Evolutionary conservation across 2,797 vertebrate genomes (phyloP), one percentile per base, ranked within the genome.

Genomic region (Trichosurus vulpecula): DNA sequence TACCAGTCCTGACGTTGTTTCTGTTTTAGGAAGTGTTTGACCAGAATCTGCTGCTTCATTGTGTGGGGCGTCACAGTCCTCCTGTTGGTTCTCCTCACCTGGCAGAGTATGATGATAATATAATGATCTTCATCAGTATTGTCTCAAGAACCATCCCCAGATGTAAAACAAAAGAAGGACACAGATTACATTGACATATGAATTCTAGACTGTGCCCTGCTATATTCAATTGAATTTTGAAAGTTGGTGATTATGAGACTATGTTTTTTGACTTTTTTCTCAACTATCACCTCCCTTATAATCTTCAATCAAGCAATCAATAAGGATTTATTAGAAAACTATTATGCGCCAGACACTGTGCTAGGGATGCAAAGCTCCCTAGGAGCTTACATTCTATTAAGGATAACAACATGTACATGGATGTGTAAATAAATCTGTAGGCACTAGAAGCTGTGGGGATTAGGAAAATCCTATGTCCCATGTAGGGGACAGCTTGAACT

Each of bases 21-120:
- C 92, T 92, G 93, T 90, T 95, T 92, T 90, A 95, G 92, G 95
- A 97, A 94, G 92, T 81, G 53, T 51, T 95, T 97, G 97, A 94
- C 55, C 95, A 89, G 25, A 74, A 53, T 96, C 93, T 97, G 51
- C 95, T 56, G 0, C 96, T 97, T 97, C 92, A 91, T 97, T 95
- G 87, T 61, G 30, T 93, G 89, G 22, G 27, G 52, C 90, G 1
- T 95, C 92, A 92, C 41, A 29, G 53, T 52, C 87, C 92, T 61
- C n/a, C 19, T 47, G 81, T 91, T 90, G 66, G 92, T 56, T 54
- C 94, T 92, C 92, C 95, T 94, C 58, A 54, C 35, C 35, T 52
- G 51, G 51, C 89, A 90, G 87, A 52, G 92, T 95, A 87, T 53
- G 81, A 91, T 41, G 61, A 92, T 95, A 57, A 55, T 58, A 11